phyloP scores from a whole-genome alignment of 2,113 vertebrate genomes.

The Lichenostomus cassidix region DNA sequence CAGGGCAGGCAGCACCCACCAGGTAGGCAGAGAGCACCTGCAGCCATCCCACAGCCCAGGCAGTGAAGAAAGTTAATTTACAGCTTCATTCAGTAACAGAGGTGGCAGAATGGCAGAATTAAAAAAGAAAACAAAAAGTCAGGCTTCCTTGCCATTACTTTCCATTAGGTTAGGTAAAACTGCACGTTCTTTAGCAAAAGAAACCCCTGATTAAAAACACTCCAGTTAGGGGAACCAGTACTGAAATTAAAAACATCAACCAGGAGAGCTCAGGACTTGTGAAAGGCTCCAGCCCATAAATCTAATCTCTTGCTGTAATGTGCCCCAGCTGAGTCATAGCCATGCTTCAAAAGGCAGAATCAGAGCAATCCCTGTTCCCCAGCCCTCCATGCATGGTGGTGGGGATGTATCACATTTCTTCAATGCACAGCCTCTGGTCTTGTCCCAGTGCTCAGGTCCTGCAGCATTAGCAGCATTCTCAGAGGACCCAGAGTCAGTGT shows the following conservation, averaged over 20 bases:
- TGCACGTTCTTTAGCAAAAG: neutral
- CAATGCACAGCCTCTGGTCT: neutral
- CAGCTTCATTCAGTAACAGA: neutral
- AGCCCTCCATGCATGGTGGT: fast-evolving
- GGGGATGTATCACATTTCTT: neutral
- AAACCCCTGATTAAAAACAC: neutral
- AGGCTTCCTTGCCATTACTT: neutral
- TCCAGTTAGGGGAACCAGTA: neutral
- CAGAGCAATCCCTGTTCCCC: neutral
- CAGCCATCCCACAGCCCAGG: neutral
- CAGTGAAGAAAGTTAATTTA: neutral
- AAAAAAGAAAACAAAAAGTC: neutral
- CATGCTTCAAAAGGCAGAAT: neutral
- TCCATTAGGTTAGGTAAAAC: neutral
- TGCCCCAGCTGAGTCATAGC: neutral
- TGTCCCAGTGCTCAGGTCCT: neutral
- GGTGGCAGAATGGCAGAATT: neutral
- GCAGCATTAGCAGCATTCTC: neutral
- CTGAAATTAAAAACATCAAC: neutral
- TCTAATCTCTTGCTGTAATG: neutral
- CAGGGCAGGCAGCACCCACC: neutral
- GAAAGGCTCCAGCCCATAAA: neutral
- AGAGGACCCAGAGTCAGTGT: neutral
- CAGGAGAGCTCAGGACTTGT: neutral
- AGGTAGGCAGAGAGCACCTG: neutral